Base-by-base conservation (phyloP, 2,797 vertebrate species). In the Orientallactaga sibirica region DNA sequence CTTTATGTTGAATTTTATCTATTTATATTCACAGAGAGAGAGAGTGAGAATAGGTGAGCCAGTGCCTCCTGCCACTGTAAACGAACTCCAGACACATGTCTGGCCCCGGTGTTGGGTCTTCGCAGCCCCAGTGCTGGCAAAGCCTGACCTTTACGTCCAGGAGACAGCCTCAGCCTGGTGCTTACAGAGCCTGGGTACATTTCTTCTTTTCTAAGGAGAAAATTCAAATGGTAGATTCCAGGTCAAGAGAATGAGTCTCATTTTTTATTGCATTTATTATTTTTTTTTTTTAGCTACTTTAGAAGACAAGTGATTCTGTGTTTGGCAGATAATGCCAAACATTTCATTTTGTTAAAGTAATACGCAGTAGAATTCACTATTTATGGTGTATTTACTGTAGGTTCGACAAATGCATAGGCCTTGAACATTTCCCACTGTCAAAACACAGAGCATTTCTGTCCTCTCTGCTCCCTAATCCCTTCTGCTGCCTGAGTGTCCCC, bases 301-400 rank as follows among this genome's bases (percentile, higher is more conserved):
- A 90, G 92, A n/a, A 48, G 78, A 33, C 67, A 92, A 64, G n/a
- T 29, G n/a, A 78, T 58, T 92, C 64, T 85, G 62, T 64, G 33
- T 37, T 83, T 67, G 48, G 5, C 37, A 62, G 62, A 7, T 73
- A 81, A 66, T 78, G 33, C 24, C 66, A 22, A 87, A 66, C 70
- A 20, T 93, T 86, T 81, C 43, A 41, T 90, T 78, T 80, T 68
- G 24, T 25, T 66, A 86, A 80, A 76, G 10, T 48, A n/a, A 33
- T 33, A 66, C n/a, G 10, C 20, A 66, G 12, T 48, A n/a, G 37
- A 43, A 24, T 64, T 75, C 19, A 48, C 7, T 27, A 67, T 62
- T 62, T 22, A 9, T 62, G 61, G 61, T 62, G 48, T 48, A 48
- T 48, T 8, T 29, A 88, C 15, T 25, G 9, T 14, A 16, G 14